Base-by-base conservation (phyloP, 2,797 vertebrate genomes). In the Delichon dasypus region DNA sequence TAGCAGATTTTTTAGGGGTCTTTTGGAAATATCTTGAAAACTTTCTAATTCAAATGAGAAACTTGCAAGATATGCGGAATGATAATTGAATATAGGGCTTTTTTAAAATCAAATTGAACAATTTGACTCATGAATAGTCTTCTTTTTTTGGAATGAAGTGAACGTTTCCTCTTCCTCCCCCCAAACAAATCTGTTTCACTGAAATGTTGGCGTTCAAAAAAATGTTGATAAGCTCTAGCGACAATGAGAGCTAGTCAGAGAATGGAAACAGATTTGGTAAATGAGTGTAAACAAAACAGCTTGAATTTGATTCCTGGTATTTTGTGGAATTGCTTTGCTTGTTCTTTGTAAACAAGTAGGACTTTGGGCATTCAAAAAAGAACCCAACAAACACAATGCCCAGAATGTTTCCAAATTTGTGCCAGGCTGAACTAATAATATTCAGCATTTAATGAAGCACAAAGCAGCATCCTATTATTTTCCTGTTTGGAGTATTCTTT, bases 101-200 rank as follows among this genome's bases (percentile, higher is more conserved):
- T 88, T 91, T 36, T 0, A 19, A 78, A 94, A 94, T 83, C 18
- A 65, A 74, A 82, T 65, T 48, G 88, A 91, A 96, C 29, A 48
- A 85, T 94, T 97, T 96, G 95, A 90, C 61, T 94, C 94, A 96
- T 77, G 89, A 94, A 38, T 90, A 88, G 85, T 88, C 88, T 74
- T 96, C 78, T 84, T 93, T 94, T 95, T 96, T 91, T 94, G 93
- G 95, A 96, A 95, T 80, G 88, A 95, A 97, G 94, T 93, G 88
- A 95, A 93, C 67, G 90, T 96, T 96, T 96, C 90, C 93, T 91
- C 77, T 94, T 67, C 83, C 80, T 93, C 71, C 83, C 93, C 90
- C 92, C 72, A 96, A 95, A 96, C 93, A 96, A 96, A 96, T 97
- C 93, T 96, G 95, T 96, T 96, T 93, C 92, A 87, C 88, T 90